These are phyloP conservation scores for Andrena haemorrhoa DNA, from an alignment of 2,888 invertebrate genomes.

Conservation along the genomic window DNA sequence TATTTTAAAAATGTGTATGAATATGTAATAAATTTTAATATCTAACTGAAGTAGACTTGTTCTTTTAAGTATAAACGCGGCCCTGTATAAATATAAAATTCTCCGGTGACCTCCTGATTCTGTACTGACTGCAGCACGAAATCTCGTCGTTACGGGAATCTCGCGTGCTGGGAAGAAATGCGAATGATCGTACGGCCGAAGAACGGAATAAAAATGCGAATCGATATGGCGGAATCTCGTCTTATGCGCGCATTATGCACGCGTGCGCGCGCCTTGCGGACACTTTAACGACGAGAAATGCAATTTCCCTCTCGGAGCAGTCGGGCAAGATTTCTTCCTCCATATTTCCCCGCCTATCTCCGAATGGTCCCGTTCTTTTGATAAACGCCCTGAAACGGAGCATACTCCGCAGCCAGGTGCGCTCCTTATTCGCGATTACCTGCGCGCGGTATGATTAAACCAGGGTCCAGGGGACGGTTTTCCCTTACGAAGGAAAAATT, in stretches of 20 bases:
- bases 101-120: neutral
- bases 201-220: constrained; percentile 24
- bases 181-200: constrained; percentile 13
- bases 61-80: too few species aligned
- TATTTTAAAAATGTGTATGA: too few species aligned
- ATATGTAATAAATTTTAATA: too few species aligned
- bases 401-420: constrained; percentile 39
- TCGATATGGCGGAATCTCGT: constrained; percentile 36
- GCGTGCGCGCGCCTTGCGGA: neutral
- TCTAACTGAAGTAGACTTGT: too few species aligned
- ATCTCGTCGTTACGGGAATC: constrained; percentile 26
- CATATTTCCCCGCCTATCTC: constrained; percentile 45
- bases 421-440: constrained; percentile 43
- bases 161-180: neutral
- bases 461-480: constrained; percentile 51
- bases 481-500: constrained; percentile 62
- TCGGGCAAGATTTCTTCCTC: constrained; percentile 19
- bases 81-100: too few species aligned
- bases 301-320: constrained; percentile 27
- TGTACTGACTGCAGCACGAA: neutral
- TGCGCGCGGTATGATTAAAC: constrained; percentile 61
- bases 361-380: constrained; percentile 53
- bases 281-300: constrained; percentile 43
- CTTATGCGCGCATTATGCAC: constrained; percentile 20
- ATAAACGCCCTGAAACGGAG: constrained; percentile 58